Evolutionary conservation across 2,797 vertebrate genomes (phyloP).

Genomic region (Tangara arthus): DNA sequence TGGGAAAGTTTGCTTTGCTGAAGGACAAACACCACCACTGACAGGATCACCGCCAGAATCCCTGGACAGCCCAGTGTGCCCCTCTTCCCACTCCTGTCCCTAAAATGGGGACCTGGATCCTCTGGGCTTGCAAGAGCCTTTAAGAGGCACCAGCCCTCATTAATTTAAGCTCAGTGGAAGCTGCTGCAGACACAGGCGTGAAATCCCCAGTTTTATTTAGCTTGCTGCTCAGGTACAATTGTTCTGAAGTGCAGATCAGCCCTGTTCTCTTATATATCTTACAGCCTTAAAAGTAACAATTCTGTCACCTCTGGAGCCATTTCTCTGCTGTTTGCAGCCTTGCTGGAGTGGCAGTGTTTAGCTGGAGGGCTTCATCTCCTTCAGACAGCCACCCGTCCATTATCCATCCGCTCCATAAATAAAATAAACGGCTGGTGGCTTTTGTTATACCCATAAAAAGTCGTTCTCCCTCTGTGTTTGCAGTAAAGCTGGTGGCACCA

Average conservation of each 20-base stretch:
- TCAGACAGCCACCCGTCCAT: conserved; percentile 45
- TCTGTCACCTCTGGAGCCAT: conserved; percentile 52
- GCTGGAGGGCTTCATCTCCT: conserved; percentile 53
- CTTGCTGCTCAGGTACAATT: not conserved
- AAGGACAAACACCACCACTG: not conserved
- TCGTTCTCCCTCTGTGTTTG: not conserved
- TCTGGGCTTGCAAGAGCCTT: not conserved
- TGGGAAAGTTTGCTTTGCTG: not conserved
- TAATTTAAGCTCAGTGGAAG: not conserved
- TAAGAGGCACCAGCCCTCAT: not conserved
- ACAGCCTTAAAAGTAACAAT: conserved; percentile 34
- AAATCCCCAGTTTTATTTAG: not conserved
- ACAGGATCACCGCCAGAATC: not conserved
- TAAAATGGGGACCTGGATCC: not conserved
- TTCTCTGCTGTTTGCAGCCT: not conserved
- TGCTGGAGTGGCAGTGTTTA: not conserved
- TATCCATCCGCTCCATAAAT: not conserved
- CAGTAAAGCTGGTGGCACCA: not conserved
- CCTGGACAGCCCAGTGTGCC: not conserved
- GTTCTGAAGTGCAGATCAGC: conserved; percentile 15
- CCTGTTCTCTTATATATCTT: not conserved
- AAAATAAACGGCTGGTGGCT: not conserved
- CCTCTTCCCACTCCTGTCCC: not conserved
- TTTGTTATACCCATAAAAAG: not conserved
- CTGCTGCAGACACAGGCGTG: not conserved